These are phyloP conservation scores for Apotomis turbidana DNA, from an alignment of 2,888 invertebrate genomes.

Conservation along the genomic window DNA sequence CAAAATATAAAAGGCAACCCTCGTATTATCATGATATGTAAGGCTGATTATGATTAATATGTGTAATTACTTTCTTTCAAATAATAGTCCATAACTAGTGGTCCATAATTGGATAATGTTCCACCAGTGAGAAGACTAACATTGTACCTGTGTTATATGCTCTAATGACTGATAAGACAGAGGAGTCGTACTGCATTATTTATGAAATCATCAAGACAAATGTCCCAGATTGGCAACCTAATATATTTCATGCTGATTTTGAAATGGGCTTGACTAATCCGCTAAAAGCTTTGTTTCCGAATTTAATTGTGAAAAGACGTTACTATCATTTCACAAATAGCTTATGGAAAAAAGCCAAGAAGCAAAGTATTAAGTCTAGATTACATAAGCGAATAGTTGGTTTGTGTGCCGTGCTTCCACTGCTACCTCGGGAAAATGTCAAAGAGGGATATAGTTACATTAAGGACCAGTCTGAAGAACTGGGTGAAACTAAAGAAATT, in stretches of 20 bases:
- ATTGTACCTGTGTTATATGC: too few species aligned
- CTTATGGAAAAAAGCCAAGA: constrained; percentile 7
- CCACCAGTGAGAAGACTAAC: too few species aligned
- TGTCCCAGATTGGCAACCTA: constrained; percentile 9
- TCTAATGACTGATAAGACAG: too few species aligned
- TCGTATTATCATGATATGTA: too few species aligned
- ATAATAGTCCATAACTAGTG: constrained; percentile 1
- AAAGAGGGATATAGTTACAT: constrained; percentile 5
- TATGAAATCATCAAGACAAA: background rate
- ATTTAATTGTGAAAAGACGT: constrained; percentile 1
- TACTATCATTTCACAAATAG: constrained; percentile 9
- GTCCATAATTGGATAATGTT: constrained; percentile 12
- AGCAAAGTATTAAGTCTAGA: constrained; percentile 1
- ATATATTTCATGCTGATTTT: constrained; percentile 4
- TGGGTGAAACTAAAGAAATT: constrained; percentile 2
- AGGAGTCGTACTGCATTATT: constrained; percentile 2
- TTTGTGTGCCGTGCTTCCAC: constrained; percentile 7
- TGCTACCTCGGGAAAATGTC: constrained; percentile 8
- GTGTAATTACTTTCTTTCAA: too few species aligned
- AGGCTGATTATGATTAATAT: too few species aligned
- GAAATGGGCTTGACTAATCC: constrained; percentile 9
- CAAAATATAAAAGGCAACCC: too few species aligned
- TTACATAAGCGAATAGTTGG: constrained; percentile 7
- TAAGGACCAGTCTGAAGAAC: constrained; percentile 2
- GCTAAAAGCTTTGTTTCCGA: constrained; percentile 2